phyloP scores from a whole-genome alignment of 2,888 invertebrate species.

The Onthophagus sagittarius region DNA sequence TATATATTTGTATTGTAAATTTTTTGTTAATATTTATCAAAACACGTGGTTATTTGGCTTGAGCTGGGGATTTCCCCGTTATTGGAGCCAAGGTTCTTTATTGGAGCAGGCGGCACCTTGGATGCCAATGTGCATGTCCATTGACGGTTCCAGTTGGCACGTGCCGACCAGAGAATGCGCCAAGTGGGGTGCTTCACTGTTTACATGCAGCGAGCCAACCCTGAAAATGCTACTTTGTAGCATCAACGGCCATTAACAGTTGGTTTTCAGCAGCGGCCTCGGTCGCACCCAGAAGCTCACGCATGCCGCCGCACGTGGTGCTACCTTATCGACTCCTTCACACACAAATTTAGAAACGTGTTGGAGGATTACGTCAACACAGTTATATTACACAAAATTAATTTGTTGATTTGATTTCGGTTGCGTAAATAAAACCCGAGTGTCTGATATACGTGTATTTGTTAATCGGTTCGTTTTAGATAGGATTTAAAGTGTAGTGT shows the following conservation, averaged over 20 bases:
- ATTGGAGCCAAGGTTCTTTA: slow-evolving; percentile 39
- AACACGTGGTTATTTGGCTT: slow-evolving; percentile 38
- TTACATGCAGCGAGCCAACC: slow-evolving; percentile 33
- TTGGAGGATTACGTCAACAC: no score
- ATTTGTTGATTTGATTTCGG: no score
- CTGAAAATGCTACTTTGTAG: slow-evolving; percentile 20
- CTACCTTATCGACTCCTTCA: not conserved
- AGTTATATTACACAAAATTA: no score
- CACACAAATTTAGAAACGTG: not conserved
- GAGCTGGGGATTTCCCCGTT: slow-evolving; percentile 38
- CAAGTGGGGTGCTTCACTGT: slow-evolving; percentile 40
- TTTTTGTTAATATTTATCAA: slow-evolving; percentile 34
- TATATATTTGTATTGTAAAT: no score
- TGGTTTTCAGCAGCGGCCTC: not conserved
- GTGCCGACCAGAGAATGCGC: slow-evolving; percentile 37
- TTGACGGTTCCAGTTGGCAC: slow-evolving; percentile 45
- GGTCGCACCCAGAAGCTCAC: not conserved
- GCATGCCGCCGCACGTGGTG: not conserved
- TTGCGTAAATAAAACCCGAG: no score
- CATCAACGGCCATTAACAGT: slow-evolving; percentile 18
- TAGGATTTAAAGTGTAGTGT: no score
- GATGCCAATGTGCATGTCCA: slow-evolving; percentile 39
- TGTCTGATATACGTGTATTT: no score
- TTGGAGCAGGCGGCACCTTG: slow-evolving; percentile 32
- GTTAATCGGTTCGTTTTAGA: no score